Evolutionary conservation across 2,113 vertebrate genomes (phyloP).

Genomic region (Leucosticte australis): DNA sequence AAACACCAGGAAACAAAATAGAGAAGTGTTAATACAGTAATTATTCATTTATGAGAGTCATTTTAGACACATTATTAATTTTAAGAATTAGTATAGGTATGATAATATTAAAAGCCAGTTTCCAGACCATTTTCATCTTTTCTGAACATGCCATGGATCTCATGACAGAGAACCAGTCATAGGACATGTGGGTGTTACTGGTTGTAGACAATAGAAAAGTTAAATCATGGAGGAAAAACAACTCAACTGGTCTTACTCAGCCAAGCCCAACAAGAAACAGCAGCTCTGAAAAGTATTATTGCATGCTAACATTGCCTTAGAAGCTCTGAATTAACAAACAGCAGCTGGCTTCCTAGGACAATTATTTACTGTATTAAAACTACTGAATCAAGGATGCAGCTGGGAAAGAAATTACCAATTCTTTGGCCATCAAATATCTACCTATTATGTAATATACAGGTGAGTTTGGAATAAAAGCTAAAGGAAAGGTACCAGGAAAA

Average conservation of each 20-base stretch:
- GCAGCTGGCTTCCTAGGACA: background rate
- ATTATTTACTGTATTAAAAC: background rate
- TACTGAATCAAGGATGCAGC: background rate
- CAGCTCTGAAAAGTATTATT: background rate
- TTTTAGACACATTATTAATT: rapidly evolving
- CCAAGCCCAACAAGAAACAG: background rate
- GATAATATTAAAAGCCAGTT: background rate
- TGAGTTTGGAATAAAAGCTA: background rate
- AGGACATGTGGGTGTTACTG: rapidly evolving
- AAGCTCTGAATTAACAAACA: background rate
- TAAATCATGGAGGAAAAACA: background rate
- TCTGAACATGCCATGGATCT: background rate
- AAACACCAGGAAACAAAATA: background rate
- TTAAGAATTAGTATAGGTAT: background rate
- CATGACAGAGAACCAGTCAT: background rate
- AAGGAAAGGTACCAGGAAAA: background rate
- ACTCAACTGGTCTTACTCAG: background rate
- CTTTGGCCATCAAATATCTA: background rate
- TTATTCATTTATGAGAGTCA: background rate
- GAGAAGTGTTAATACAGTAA: background rate
- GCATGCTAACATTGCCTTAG: background rate
- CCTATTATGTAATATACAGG: background rate
- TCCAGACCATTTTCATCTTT: background rate
- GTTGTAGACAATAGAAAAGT: background rate
- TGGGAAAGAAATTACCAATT: background rate